Evolutionary conservation across 2,797 vertebrate genomes (phyloP).

Genomic region (Siniperca undulata): DNA sequence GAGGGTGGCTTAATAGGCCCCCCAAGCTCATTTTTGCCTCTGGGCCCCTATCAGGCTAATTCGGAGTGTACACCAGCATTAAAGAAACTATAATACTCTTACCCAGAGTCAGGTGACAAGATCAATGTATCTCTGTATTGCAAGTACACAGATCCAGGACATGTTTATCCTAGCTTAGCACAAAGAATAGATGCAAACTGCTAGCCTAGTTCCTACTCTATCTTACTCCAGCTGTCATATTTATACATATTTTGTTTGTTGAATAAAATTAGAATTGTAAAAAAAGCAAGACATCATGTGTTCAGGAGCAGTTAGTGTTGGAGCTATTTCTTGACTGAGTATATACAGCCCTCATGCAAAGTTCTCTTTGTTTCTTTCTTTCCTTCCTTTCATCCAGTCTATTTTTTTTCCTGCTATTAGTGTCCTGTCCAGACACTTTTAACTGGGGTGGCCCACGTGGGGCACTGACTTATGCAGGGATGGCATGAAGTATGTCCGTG

Average conservation of each 20-base stretch:
- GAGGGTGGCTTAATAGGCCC: too few relatives aligned
- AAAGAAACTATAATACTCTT: background rate
- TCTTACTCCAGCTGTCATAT: background rate
- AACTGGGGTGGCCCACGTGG: too few relatives aligned
- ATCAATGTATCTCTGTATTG: background rate
- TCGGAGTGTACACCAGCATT: background rate
- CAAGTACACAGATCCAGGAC: background rate
- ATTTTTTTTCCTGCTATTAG: background rate
- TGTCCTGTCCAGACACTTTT: too few relatives aligned
- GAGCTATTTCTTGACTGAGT: background rate
- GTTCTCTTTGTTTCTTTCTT: background rate
- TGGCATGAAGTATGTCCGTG: too few relatives aligned
- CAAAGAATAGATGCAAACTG: constrained; percentile 1
- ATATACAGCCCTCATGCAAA: background rate
- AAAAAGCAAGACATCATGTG: background rate
- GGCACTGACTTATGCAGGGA: too few relatives aligned
- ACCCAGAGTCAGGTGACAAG: background rate
- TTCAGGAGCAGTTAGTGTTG: background rate
- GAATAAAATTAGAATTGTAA: background rate
- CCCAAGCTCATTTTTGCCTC: background rate
- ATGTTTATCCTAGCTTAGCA: background rate
- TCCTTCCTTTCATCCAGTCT: background rate
- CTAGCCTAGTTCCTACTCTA: too few relatives aligned
- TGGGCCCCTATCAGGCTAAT: background rate
- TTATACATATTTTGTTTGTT: background rate